Evolutionary conservation across 2,888 invertebrate species (phyloP).

Genomic region (Agrochola circellaris): DNA sequence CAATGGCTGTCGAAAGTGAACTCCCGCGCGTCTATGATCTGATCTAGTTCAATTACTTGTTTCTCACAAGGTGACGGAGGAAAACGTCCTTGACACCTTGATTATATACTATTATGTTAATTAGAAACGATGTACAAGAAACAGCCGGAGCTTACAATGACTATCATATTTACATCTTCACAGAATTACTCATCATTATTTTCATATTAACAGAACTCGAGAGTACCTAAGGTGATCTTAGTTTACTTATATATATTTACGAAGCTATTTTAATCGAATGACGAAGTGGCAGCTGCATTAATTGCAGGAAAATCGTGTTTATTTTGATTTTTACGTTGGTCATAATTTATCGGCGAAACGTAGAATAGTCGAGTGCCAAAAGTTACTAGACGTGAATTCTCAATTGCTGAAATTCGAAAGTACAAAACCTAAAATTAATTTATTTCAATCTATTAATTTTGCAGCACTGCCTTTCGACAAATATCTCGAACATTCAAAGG

Average conservation of each 20-base stretch:
- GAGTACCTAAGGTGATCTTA: slow-evolving; percentile 34
- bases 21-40: slow-evolving; percentile 65
- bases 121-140: slow-evolving; percentile 54
- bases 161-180: slow-evolving; percentile 54
- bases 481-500: slow-evolving; percentile 50
- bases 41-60: slow-evolving; percentile 59
- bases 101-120: slow-evolving; percentile 55
- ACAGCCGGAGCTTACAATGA: slow-evolving; percentile 52
- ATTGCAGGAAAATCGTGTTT: slow-evolving; percentile 44
- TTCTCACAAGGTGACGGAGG: slow-evolving; percentile 48
- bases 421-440: not conserved
- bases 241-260: slow-evolving; percentile 36
- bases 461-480: slow-evolving; percentile 7
- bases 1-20: slow-evolving; percentile 75
- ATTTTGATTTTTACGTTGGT: slow-evolving; percentile 45
- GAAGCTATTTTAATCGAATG: slow-evolving; percentile 42
- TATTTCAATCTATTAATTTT: not conserved
- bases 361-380: slow-evolving; percentile 46
- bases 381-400: slow-evolving; percentile 1
- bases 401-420: not conserved
- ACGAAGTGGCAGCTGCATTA: slow-evolving; percentile 49
- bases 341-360: slow-evolving; percentile 21
- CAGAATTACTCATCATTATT: slow-evolving; percentile 57
- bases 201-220: slow-evolving; percentile 42
- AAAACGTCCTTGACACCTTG: slow-evolving; percentile 59